Evolutionary conservation across 1,140 invertebrate genomes (phyloP).

Genomic region (Probaryconus sp.): DNA sequence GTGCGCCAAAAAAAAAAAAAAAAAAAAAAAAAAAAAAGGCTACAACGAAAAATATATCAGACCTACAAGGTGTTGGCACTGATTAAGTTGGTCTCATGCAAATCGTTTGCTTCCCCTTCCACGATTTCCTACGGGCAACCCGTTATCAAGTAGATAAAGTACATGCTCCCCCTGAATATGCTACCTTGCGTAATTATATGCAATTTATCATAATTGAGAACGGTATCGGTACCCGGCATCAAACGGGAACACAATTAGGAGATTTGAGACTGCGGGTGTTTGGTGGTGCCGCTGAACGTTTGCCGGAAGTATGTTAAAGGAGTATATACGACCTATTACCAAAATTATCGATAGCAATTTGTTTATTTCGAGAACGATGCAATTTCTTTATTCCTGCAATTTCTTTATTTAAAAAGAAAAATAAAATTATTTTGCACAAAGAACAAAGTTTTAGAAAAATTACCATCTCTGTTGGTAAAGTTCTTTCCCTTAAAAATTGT

Average conservation of each 20-base stretch:
- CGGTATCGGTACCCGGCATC: conserved; percentile 59
- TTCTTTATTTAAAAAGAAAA: conserved; percentile 12
- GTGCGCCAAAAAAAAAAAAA: too few species aligned
- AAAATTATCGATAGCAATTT: conserved; percentile 30
- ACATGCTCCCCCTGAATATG: conserved; percentile 44
- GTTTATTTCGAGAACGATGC: too few species aligned
- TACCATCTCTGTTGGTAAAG: too few species aligned
- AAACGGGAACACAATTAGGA: conserved; percentile 56
- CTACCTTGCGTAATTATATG: conserved; percentile 63
- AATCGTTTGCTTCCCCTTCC: conserved; percentile 58
- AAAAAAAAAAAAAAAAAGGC: too few species aligned
- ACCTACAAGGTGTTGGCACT: conserved; percentile 67
- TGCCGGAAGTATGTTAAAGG: conserved; percentile 44
- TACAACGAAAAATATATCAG: conserved; percentile 16
- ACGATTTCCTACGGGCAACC: conserved; percentile 43
- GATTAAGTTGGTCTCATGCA: conserved; percentile 73
- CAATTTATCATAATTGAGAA: conserved; percentile 70
- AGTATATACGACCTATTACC: conserved; percentile 26
- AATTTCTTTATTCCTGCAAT: conserved; percentile 27
- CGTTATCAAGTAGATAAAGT: conserved; percentile 57
- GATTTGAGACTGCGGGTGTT: conserved; percentile 46
- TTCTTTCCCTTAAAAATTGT: too few species aligned
- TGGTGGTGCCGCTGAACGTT: conserved; percentile 47
- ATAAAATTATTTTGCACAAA: too few species aligned
- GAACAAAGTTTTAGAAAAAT: too few species aligned